Conservation (phyloP, 92 coral and sea anemone species). For the Siderastrea siderea region DNA sequence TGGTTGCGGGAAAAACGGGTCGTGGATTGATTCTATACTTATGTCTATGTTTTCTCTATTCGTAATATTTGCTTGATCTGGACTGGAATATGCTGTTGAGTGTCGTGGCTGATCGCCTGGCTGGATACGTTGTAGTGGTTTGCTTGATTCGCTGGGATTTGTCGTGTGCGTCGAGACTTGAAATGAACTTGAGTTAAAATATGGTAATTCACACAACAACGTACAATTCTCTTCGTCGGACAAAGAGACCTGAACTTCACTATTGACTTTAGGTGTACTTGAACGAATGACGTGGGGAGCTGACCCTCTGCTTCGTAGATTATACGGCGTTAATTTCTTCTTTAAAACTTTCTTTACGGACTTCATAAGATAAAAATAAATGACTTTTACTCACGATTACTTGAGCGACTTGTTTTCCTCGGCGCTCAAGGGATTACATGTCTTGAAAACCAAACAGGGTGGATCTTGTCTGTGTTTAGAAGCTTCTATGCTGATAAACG, state of each 20-base stretch:
- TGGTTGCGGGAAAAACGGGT: not conserved
- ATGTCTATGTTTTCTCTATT: constrained; percentile 2
- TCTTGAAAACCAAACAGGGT: too few species aligned
- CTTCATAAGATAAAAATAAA: not conserved
- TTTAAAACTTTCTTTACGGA: constrained; percentile 24
- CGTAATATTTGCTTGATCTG: constrained; percentile 2
- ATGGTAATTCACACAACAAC: constrained; percentile 7
- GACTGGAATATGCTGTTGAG: constrained; percentile 25
- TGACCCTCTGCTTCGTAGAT: not conserved
- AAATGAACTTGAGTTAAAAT: not conserved
- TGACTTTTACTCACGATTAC: not conserved
- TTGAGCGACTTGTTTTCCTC: not conserved
- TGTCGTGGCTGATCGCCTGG: not conserved
- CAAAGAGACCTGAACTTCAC: constrained; percentile 3
- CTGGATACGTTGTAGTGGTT: not conserved
- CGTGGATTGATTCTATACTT: not conserved
- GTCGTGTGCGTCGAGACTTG: constrained; percentile 1
- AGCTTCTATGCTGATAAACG: too few species aligned
- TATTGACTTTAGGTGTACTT: constrained; percentile 11
- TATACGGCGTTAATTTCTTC: constrained; percentile 10
- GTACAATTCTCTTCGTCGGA: constrained; percentile 10
- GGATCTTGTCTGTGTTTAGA: too few species aligned
- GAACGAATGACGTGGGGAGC: not conserved
- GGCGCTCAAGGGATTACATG: constrained; percentile 27
- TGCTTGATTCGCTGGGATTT: not conserved